Base-by-base conservation (phyloP, 2,113 vertebrate genomes). In the Pao palembangensis region DNA sequence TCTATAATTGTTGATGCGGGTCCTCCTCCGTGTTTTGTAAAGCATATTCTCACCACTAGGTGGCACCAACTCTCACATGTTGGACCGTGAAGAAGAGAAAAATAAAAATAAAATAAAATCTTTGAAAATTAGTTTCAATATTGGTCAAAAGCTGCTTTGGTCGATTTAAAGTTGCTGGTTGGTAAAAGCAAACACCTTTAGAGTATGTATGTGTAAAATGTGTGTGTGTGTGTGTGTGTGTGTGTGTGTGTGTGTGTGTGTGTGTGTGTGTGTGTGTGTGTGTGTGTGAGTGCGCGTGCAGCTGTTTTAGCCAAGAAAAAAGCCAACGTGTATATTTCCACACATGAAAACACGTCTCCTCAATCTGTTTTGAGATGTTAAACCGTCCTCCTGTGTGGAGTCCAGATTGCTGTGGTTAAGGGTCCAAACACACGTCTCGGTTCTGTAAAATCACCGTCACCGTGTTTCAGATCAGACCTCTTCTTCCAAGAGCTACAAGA, bases 331-430 rank as follows among this genome's bases (percentile, higher is more conserved):
- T 25, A 62, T 43, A 46, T 17, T 48, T n/a, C 46, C 44, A 8
- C 71, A 59, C 64, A 44, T 44, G 15, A 63, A 6, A 11, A 61
- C 51, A 51, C 66, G 57, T 41, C 51, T 41, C 78, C 67, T 81
- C 75, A 68, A 64, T 82, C 86, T 78, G 80, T 80, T 60, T 61
- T 60, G 51, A 69, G 65, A 74, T 52, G 69, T 85, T 73, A 69
- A 85, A 85, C 58, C 58, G 70, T 83, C 64, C 82, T 87, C 81
- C 76, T 59, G 76, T 18, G 70, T 58, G 41, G 58, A 66, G 54
- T 38, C 34, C 34, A 38, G 8, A 8, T 38, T 38, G 1, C 8
- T 41, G 74, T 61, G 69, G 62, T 71, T 77, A 78, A 82, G 77
- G 78, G 53, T 80, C 82, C 73, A 83, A 85, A 79, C 42, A 59